Evolutionary conservation across 1,140 invertebrate species (phyloP), one percentile per base, ranked within the genome.

Genomic region (Drosophila sucinea): DNA sequence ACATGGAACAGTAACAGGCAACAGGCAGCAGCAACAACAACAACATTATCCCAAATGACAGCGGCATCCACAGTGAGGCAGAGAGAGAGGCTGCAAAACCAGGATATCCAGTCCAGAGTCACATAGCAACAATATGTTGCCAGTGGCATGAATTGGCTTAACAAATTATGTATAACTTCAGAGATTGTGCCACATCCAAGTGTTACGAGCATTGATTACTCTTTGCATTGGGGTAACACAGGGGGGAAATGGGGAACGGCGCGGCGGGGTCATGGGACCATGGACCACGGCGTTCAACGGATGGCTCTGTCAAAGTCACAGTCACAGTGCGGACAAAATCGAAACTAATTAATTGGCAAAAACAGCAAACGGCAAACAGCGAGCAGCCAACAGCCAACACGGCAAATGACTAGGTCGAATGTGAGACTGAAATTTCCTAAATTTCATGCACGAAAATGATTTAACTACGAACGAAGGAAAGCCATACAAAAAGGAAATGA

Each of bases 101-200:
- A 47, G 44, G 7, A 51, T 25, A 51, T 25, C 6, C 44, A 51
- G 44, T 51, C 32, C 60, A 44, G 64, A 51, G 60, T 65, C 79
- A 63, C 73, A 71, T 54, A 66, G 61, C 73, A 81, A 63, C 78
- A 81, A 70, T 65, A 69, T 81, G 78, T 73, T 80, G 78, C 73
- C 61, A 30, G 40, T 79, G 76, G 69, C 66, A 77, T 73, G 64
- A 73, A 81, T 73, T 84, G 67, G 76, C 69, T 70, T 57, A 79
- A 70, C 65, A 79, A 75, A 76, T 79, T 83, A 79, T 79, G 69
- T 73, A 60, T 63, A 78, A 60, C 54, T 67, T 54, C 38, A 66
- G 70, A 68, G 64, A 47, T 61, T 57, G 55, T 64, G 60, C 54
- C 60, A 70, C 51, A 62, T 73, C 54, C 56, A 58, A 58, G 56